phyloP scores from a whole-genome alignment of 2,797 vertebrate genomes.

The Crocodylus rhombifer region DNA sequence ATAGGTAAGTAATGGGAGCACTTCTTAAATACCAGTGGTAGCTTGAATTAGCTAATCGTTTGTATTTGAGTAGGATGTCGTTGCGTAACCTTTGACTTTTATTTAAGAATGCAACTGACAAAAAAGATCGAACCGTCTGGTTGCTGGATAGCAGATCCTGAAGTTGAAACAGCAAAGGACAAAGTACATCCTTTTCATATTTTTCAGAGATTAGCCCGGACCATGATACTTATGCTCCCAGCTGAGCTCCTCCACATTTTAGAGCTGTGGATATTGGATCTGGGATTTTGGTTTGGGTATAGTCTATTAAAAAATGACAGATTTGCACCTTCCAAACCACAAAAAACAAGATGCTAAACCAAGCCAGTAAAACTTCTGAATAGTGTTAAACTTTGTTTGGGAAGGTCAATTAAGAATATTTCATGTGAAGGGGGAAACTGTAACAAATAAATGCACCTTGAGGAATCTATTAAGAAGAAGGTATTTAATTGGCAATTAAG shows the following conservation, averaged over 20 bases:
- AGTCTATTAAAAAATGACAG: neutral
- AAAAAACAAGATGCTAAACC: slow-evolving; percentile 24
- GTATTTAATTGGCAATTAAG: neutral
- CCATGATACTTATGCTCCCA: neutral
- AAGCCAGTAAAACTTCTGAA: neutral
- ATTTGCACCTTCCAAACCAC: slow-evolving; percentile 18
- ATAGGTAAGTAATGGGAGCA: neutral
- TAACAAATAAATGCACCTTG: slow-evolving; percentile 13
- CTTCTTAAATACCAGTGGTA: neutral
- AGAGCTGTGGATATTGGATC: neutral
- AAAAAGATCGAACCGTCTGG: neutral
- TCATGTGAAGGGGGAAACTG: fast-evolving
- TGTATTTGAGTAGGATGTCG: fast-evolving
- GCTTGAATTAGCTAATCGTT: neutral
- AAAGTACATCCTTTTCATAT: neutral
- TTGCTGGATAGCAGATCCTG: neutral
- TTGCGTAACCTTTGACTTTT: neutral
- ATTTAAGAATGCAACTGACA: neutral
- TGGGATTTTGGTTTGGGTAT: neutral
- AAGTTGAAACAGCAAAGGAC: neutral
- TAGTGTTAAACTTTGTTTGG: neutral
- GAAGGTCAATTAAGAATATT: neutral
- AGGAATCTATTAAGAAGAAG: neutral
- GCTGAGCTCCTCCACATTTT: neutral
- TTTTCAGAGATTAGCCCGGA: neutral